Evolutionary conservation across 2,888 invertebrate species (phyloP).

Genomic region (Augiades crinisus): DNA sequence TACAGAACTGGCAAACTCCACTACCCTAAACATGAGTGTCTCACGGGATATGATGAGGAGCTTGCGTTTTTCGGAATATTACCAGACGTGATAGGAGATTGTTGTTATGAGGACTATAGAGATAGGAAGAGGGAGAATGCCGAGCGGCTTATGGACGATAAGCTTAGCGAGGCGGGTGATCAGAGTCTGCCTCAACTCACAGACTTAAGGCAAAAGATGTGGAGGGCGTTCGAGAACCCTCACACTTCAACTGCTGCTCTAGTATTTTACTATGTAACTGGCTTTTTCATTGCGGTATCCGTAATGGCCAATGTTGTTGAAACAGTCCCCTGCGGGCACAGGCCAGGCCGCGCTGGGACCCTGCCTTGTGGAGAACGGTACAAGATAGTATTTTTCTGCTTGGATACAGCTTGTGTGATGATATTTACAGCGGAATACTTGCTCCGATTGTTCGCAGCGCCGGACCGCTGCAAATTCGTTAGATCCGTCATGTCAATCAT

Average conservation of each 20-base stretch:
- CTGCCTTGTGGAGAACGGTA: conserved; percentile 98
- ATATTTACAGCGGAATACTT: conserved; percentile 99
- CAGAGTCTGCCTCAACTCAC: conserved; percentile 94
- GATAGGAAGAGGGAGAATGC: conserved; percentile 99
- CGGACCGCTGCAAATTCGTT: conserved; percentile 98
- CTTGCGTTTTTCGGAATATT: conserved; percentile 99
- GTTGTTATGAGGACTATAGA: conserved; percentile 99
- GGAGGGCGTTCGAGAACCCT: conserved; percentile 99
- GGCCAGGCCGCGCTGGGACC: conserved; percentile 93
- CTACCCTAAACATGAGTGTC: conserved; percentile 99
- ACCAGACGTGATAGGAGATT: conserved; percentile 98
- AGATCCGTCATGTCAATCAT: conserved; percentile 99
- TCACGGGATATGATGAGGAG: conserved; percentile 99
- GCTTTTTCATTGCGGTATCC: conserved; percentile 99
- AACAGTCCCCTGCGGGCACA: conserved; percentile 95
- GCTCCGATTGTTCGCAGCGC: conserved; percentile 97
- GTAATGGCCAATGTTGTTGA: conserved; percentile 99
- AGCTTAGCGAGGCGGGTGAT: conserved; percentile 94
- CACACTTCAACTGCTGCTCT: conserved; percentile 99
- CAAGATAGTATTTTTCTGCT: conserved; percentile 98
- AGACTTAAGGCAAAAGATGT: conserved; percentile 97
- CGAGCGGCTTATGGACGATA: conserved; percentile 98
- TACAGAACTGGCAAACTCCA: conserved; percentile 99
- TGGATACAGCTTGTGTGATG: conserved; percentile 99
- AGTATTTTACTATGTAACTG: conserved; percentile 99